Percentiles rank a stretch among this genome's conserved stretches.
Evolutionary conservation across 2,797 vertebrate species (phyloP).

Genomic region (Carapus acus): DNA sequence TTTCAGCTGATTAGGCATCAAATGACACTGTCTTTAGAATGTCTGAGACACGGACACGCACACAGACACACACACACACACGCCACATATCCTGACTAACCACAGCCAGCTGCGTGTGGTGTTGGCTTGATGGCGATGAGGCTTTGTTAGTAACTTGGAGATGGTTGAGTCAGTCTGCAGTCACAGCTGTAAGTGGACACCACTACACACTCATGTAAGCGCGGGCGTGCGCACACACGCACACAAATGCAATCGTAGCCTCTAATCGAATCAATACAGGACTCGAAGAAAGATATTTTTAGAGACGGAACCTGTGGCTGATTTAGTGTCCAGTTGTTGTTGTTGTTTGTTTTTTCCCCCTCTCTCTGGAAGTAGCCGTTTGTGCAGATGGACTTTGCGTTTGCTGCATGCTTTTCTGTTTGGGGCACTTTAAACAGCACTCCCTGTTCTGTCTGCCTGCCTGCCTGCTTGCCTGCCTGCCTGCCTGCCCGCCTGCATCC

Average conservation of each 20-base stretch:
- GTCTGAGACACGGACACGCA: slow-evolving; percentile 14
- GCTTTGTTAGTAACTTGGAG: slow-evolving; percentile 45
- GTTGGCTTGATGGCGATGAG: slow-evolving; percentile 30
- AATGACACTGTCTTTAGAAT: slow-evolving; percentile 44
- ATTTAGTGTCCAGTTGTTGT: not conserved
- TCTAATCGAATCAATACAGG: not conserved
- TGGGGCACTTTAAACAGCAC: too few species aligned
- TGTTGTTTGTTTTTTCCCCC: slow-evolving; percentile 37
- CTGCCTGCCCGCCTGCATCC: slow-evolving; percentile 33
- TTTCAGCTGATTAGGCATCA: slow-evolving; percentile 57
- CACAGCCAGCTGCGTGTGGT: slow-evolving; percentile 53
- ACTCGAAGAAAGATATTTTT: too few species aligned
- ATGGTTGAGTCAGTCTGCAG: slow-evolving; percentile 16
- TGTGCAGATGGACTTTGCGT: too few species aligned
- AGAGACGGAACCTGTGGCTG: not conserved
- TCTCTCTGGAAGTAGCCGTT: too few species aligned
- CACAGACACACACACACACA: slow-evolving; percentile 5
- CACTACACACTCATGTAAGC: slow-evolving; percentile 22
- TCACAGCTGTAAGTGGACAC: slow-evolving; percentile 26
- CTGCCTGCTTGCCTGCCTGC: slow-evolving; percentile 1
- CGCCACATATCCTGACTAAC: slow-evolving; percentile 33
- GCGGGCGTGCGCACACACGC: not conserved
- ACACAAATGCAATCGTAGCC: slow-evolving; percentile 32
- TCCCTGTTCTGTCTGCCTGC: too few species aligned
- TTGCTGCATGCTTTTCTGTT: too few species aligned